phyloP scores from a whole-genome alignment of 1,140 invertebrate genomes.

The Bombus pyrosoma region DNA sequence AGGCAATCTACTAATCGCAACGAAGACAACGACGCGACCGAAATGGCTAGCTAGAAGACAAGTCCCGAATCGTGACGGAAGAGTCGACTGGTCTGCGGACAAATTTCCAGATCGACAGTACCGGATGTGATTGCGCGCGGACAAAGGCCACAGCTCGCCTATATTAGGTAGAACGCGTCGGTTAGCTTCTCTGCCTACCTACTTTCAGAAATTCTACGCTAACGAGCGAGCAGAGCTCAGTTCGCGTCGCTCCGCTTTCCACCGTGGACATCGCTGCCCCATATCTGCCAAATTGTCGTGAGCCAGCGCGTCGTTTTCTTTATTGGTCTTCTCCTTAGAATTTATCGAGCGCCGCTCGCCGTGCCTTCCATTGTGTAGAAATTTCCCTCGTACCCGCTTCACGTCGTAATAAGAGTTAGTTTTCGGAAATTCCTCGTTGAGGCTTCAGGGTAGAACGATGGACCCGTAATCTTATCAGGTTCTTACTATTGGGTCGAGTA shows the following conservation, averaged over 20 bases:
- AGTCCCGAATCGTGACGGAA: neutral
- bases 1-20: neutral
- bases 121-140: constrained; percentile 26
- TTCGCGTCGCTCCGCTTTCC: constrained; percentile 67
- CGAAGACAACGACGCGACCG: neutral
- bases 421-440: neutral
- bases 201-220: constrained; percentile 72
- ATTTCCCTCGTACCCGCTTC: neutral
- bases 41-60: constrained; percentile 6
- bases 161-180: constrained; percentile 69
- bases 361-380: constrained; percentile 29
- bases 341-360: constrained; percentile 25
- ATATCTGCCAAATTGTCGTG: constrained; percentile 73
- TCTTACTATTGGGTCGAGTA: too few species aligned
- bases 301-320: constrained; percentile 35
- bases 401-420: neutral
- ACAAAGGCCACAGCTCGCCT: constrained; percentile 51
- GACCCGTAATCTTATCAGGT: too few species aligned
- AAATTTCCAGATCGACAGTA: constrained; percentile 48
- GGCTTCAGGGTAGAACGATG: neutral
- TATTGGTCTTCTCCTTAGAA: constrained; percentile 30
- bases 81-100: constrained; percentile 7
- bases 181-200: constrained; percentile 57
- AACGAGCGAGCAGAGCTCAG: constrained; percentile 59
- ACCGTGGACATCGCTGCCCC: constrained; percentile 68